Evolutionary conservation across 2,113 vertebrate genomes (phyloP), one percentile per base, ranked within the genome.

Genomic region (Gymnorhina tibicen): DNA sequence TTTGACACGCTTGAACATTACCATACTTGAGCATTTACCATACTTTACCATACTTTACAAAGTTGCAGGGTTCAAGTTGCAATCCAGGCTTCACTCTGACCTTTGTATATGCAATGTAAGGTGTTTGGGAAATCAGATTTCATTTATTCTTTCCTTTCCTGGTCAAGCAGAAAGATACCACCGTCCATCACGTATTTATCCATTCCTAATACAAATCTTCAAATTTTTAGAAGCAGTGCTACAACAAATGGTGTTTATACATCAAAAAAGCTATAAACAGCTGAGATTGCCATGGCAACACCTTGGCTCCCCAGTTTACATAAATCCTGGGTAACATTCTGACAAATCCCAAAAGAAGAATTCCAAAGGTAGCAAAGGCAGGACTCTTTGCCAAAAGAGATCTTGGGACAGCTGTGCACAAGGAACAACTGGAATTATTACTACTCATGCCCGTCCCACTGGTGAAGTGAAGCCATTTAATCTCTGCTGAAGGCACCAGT

Each of bases 361-460:
- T 20, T 22, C 13, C 42, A 67, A 72, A 94, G 47, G 63, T 35
- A 75, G 53, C 9, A 8, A 76, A 75, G 39, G 63, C 41, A 41
- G 37, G 9, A 47, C 35, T 44, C 32, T 37, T 63, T 74, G 41
- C 73, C 46, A 70, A 62, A 37, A 35, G 62, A 93, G n/a, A 94
- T 58, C 50, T 53, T 62, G 68, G 80, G 74, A 91, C 64, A 95
- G 79, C 86, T 95, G 87, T 41, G 63, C 80, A 50, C 32, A 73
- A 73, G 53, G 59, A 81, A 68, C 59, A 88, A 49, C 50, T 78
- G 76, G 52, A 93, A 84, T n/a, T 52, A 67, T 81, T 93, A 26
- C 60, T 39, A n/a, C 49, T 85, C 26, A 7, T 82, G 19, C 78
- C 62, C 1, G 18, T 91, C 90, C 88, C 30, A 13, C 56, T 64